These are phyloP conservation scores for Pomacea canaliculata DNA, from an alignment of 2,888 invertebrate genomes.

Conservation along the genomic window DNA sequence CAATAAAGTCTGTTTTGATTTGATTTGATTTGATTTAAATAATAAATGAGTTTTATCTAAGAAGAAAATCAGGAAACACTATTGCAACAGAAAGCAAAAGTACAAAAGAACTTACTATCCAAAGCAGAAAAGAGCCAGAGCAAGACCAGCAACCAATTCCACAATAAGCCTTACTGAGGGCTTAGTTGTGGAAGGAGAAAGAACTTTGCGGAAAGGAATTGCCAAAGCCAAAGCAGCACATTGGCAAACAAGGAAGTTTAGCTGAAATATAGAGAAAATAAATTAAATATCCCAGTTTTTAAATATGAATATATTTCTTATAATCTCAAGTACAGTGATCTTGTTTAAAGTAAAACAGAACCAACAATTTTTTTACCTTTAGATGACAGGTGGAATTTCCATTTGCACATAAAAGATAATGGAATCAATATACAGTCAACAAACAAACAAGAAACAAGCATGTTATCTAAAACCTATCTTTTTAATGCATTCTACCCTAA, in stretches of 20 bases:
- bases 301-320: background rate
- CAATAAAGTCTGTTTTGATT: no score
- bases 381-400: background rate
- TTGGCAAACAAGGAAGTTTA: constrained; percentile 63
- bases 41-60: no score
- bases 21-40: no score
- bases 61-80: no score
- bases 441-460: no score
- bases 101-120: constrained; percentile 52
- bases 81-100: background rate
- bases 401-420: no score
- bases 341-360: background rate
- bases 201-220: constrained; percentile 50
- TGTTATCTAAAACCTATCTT: no score
- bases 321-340: background rate
- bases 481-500: no score
- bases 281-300: background rate
- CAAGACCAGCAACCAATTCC: constrained; percentile 52
- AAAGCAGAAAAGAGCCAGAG: constrained; percentile 62
- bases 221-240: constrained; percentile 52
- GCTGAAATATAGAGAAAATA: constrained; percentile 42
- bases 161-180: constrained; percentile 46
- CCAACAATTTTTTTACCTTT: background rate
- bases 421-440: no score
- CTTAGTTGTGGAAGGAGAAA: constrained; percentile 45